Percentiles rank a stretch among this genome's conserved stretches.
Conservation (phyloP, 2,888 invertebrate species). For the Tetragnatha montana region DNA sequence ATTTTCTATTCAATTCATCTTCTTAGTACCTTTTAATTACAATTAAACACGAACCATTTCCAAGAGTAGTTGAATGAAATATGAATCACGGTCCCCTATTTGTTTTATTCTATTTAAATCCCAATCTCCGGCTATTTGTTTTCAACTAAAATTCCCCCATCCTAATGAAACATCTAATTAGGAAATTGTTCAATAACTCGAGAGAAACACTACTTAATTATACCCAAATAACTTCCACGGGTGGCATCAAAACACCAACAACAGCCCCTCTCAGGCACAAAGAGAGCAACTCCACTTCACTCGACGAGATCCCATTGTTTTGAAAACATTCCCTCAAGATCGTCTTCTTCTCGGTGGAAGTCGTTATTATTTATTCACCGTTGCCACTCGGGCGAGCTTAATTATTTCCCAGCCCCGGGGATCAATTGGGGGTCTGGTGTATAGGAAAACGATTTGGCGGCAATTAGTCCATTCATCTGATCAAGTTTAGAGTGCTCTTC, state of each 20-base stretch:
- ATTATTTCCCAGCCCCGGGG: conserved; percentile 4
- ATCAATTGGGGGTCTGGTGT: neutral
- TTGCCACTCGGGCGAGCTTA: conserved; percentile 6
- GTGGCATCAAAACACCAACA: neutral
- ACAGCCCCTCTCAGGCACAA: neutral
- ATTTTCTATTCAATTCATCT: too few species aligned
- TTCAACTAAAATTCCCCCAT: too few species aligned
- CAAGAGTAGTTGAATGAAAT: too few species aligned
- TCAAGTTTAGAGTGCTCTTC: neutral
- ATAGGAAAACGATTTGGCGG: conserved; percentile 36
- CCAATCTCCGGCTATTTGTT: too few species aligned
- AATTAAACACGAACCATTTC: too few species aligned
- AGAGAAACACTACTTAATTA: neutral
- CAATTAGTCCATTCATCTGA: conserved; percentile 26
- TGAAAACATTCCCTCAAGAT: neutral
- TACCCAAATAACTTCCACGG: neutral
- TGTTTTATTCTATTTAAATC: too few species aligned
- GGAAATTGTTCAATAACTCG: neutral
- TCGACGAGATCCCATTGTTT: neutral
- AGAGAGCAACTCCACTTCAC: neutral
- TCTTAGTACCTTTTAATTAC: too few species aligned
- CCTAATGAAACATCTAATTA: neutral
- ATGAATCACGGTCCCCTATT: too few species aligned
- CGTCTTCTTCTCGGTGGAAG: neutral
- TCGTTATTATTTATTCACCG: conserved; percentile 12